Percentiles rank a stretch among this genome's conserved stretches.
These are phyloP conservation scores for Uloborus plumipes DNA, from an alignment of 2,888 invertebrate species.

Conservation along the genomic window DNA sequence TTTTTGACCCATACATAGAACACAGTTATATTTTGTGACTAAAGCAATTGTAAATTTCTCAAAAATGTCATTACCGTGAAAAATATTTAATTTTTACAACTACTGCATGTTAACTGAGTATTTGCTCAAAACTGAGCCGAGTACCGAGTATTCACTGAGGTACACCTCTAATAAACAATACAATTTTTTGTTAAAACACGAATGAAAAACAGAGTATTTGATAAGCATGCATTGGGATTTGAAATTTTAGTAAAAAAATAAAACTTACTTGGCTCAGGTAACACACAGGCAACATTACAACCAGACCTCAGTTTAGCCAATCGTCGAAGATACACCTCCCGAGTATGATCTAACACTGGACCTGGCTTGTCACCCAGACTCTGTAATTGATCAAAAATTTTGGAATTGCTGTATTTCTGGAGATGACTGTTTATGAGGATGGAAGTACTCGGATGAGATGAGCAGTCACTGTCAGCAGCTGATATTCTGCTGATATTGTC, in stretches of 20 bases:
- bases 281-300: slow-evolving; percentile 1
- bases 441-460: slow-evolving; percentile 6
- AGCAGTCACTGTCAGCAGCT: slow-evolving; percentile 17
- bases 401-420: slow-evolving; percentile 26
- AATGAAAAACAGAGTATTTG: background rate
- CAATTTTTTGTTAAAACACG: background rate
- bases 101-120: too few species aligned
- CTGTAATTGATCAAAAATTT: slow-evolving; percentile 75
- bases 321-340: slow-evolving; percentile 81
- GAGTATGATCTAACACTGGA: slow-evolving; percentile 84
- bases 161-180: background rate
- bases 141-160: too few species aligned
- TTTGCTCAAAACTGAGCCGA: too few species aligned
- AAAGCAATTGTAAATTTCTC: too few species aligned
- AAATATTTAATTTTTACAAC: too few species aligned
- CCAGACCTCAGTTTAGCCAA: slow-evolving; percentile 31
- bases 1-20: too few species aligned
- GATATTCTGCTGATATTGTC: background rate
- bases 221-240: too few species aligned
- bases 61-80: too few species aligned
- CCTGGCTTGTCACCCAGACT: slow-evolving; percentile 81
- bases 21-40: too few species aligned
- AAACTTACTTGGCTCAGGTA: slow-evolving; percentile 55
- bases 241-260: background rate
- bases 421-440: slow-evolving; percentile 18